These are phyloP conservation scores for Macrosiphum euphorbiae DNA, from an alignment of 2,888 invertebrate genomes.

Conservation along the genomic window DNA sequence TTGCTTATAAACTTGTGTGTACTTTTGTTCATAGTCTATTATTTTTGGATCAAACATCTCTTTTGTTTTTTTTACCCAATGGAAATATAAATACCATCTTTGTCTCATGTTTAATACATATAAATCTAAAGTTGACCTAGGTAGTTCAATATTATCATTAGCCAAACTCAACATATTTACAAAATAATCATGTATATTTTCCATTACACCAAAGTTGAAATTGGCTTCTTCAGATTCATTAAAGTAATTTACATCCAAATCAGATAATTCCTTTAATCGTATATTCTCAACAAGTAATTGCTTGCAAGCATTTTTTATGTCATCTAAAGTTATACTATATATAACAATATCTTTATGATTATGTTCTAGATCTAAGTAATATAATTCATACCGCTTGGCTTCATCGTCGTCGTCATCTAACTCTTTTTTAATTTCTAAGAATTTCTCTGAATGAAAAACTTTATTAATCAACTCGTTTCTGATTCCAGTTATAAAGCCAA, in stretches of 20 bases:
- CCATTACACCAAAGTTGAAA: conserved; percentile 18
- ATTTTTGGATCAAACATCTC: conserved; percentile 66
- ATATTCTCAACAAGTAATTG: not conserved
- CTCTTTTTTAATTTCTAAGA: not conserved
- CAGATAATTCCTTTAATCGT: not conserved
- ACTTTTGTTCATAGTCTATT: conserved; percentile 67
- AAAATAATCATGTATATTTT: conserved; percentile 48
- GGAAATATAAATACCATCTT: conserved; percentile 72
- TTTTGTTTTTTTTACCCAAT: conserved; percentile 69
- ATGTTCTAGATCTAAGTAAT: conserved; percentile 22
- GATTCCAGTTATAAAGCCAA: not conserved
- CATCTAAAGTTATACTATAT: conserved; percentile 41
- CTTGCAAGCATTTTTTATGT: not conserved
- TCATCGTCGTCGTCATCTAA: not conserved
- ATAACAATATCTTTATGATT: not conserved
- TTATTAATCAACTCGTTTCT: not conserved
- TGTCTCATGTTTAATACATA: conserved; percentile 71
- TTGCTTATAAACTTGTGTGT: conserved; percentile 69
- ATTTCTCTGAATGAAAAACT: not conserved
- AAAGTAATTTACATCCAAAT: not conserved
- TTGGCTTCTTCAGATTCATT: conserved; percentile 20
- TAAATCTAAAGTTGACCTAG: conserved; percentile 74
- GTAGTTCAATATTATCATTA: not conserved
- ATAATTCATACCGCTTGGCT: not conserved
- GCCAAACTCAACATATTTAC: not conserved